Evolutionary conservation across 92 coral and sea anemone genomes (phyloP).

Genomic region (Virgularia gustaviana): DNA sequence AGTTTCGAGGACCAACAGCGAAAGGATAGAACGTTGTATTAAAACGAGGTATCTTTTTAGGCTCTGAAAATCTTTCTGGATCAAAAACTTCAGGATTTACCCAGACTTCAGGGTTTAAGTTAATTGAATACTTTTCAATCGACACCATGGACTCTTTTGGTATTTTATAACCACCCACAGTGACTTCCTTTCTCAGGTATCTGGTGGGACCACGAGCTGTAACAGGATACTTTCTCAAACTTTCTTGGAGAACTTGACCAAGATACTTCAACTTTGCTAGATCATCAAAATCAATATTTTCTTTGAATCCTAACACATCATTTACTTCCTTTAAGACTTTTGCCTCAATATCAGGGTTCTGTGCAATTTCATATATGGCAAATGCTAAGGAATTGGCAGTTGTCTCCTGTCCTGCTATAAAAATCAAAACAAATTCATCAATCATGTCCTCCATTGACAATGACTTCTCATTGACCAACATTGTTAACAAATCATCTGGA

Average conservation of each 20-base stretch:
- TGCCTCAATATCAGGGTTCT: slow-evolving; percentile 65
- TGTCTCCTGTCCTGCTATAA: slow-evolving; percentile 88
- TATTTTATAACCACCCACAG: slow-evolving; percentile 59
- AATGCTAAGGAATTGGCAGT: slow-evolving; percentile 82
- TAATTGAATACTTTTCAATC: slow-evolving; percentile 27
- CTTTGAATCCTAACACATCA: slow-evolving; percentile 59
- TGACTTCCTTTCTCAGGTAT: slow-evolving; percentile 45
- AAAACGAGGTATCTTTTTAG: slow-evolving; percentile 43
- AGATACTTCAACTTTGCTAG: slow-evolving; percentile 74
- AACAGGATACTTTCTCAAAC: slow-evolving; percentile 72
- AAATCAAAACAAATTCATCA: slow-evolving; percentile 61
- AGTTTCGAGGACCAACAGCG: slow-evolving; percentile 69
- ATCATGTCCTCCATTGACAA: slow-evolving; percentile 57
- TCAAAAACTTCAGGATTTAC: slow-evolving; percentile 57
- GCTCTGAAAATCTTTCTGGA: slow-evolving; percentile 63
- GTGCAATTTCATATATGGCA: slow-evolving; percentile 68
- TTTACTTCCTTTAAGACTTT: slow-evolving; percentile 71
- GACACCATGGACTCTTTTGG: slow-evolving; percentile 60
- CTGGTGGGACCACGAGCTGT: slow-evolving; percentile 52
- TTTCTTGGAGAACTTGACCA: slow-evolving; percentile 74
- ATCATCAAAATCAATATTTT: slow-evolving; percentile 64
- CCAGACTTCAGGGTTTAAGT: slow-evolving; percentile 59
- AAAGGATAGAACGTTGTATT: slow-evolving; percentile 59
- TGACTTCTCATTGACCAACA: slow-evolving; percentile 34
- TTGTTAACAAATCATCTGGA: slow-evolving; percentile 54